Conservation (phyloP, 2,888 invertebrate genomes). For the Tineola bisselliella region DNA sequence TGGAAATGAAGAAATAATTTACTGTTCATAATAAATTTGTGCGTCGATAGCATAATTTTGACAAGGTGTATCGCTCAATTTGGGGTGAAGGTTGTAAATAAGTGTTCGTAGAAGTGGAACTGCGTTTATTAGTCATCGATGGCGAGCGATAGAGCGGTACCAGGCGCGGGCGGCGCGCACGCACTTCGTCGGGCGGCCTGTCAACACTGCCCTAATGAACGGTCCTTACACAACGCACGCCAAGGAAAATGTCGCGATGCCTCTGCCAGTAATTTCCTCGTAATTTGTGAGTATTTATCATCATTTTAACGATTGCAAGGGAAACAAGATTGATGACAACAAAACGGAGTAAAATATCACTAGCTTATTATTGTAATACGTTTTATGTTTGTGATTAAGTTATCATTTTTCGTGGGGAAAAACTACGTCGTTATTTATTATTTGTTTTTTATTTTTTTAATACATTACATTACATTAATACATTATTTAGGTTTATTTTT, state of each 20-base stretch:
- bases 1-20: constrained; percentile 58
- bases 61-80: constrained; percentile 60
- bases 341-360: not conserved
- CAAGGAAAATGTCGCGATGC: constrained; percentile 47
- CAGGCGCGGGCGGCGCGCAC: constrained; percentile 61
- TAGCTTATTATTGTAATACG: not conserved
- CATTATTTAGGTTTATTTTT: too few relatives aligned
- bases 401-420: not conserved
- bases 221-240: constrained; percentile 65
- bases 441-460: not conserved
- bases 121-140: constrained; percentile 65
- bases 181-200: constrained; percentile 40
- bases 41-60: constrained; percentile 51
- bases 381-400: not conserved
- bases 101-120: constrained; percentile 63
- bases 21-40: constrained; percentile 48
- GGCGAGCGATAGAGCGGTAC: constrained; percentile 63
- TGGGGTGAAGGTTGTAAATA: constrained; percentile 49
- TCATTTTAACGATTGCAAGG: constrained; percentile 18
- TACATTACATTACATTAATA: too few relatives aligned
- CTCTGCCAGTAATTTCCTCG: constrained; percentile 54
- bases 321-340: constrained; percentile 4
- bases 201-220: constrained; percentile 67
- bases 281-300: constrained; percentile 67
- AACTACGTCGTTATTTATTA: not conserved